Conservation (phyloP, 2,797 vertebrate genomes). For the Oreonectes daqikongensis region DNA sequence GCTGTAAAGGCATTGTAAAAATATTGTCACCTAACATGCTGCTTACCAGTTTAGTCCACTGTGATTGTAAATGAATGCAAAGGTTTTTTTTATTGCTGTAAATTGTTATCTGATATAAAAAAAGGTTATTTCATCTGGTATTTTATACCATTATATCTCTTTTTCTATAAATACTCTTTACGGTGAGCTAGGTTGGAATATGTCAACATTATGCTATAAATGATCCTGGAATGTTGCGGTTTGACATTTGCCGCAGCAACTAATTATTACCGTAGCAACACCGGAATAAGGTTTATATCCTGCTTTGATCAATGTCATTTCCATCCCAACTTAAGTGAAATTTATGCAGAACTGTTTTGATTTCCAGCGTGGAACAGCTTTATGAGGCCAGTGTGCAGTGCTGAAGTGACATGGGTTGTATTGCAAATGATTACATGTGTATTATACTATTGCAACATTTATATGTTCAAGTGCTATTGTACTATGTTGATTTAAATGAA, state of each 20-base stretch:
- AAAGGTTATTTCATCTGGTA: background rate
- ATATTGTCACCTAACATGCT: slow-evolving; percentile 18
- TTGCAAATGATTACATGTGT: slow-evolving; percentile 56
- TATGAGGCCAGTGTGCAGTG: background rate
- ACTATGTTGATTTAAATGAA: slow-evolving; percentile 62
- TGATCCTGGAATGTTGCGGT: slow-evolving; percentile 2
- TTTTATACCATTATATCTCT: background rate
- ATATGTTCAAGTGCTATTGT: slow-evolving; percentile 62
- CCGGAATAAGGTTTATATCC: slow-evolving; percentile 60
- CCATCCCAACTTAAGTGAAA: slow-evolving; percentile 74
- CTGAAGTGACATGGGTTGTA: slow-evolving; percentile 21
- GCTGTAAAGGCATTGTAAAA: slow-evolving; percentile 10
- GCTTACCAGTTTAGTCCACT: slow-evolving; percentile 34
- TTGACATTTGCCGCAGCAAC: slow-evolving; percentile 1
- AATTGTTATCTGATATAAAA: background rate
- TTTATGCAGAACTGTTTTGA: slow-evolving; percentile 55
- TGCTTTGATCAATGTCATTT: slow-evolving; percentile 42
- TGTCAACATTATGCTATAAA: slow-evolving; percentile 19
- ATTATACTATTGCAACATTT: slow-evolving; percentile 61
- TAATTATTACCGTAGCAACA: slow-evolving; percentile 22
- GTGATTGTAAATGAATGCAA: slow-evolving; percentile 31
- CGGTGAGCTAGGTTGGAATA: background rate
- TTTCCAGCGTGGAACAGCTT: background rate
- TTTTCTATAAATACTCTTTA: background rate
- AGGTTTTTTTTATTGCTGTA: background rate